Evolutionary conservation across 30 jellyfish, hydroid and myxozoan species (phyloP).

Genomic region (Cassiopea xamachana): DNA sequence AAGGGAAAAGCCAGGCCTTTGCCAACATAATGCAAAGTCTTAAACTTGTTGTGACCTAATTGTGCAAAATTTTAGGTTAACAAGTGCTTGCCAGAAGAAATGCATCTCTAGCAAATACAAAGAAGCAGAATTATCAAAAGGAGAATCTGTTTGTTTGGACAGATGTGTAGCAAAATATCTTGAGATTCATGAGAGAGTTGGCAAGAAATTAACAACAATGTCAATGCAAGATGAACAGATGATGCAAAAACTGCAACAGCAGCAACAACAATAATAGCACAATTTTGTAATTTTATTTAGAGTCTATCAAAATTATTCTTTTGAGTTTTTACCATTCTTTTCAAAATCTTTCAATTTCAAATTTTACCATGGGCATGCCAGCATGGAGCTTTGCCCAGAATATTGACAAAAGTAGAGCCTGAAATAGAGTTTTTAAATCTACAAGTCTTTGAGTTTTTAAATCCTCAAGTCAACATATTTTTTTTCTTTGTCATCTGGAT

Average conservation of each 20-base stretch:
- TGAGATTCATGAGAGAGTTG: constrained; percentile 93
- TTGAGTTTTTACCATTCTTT: not conserved
- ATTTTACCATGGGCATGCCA: too few species aligned
- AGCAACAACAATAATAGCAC: constrained; percentile 20
- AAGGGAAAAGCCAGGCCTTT: too few species aligned
- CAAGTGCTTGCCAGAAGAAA: constrained; percentile 94
- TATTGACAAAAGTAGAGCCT: too few species aligned
- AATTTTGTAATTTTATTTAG: not conserved
- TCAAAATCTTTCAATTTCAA: too few species aligned
- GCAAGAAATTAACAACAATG: constrained; percentile 94
- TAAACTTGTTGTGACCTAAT: too few species aligned
- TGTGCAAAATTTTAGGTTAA: constrained; percentile 56
- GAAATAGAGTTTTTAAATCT: too few species aligned
- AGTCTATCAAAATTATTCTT: not conserved
- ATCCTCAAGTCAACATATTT: too few species aligned
- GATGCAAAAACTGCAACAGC: constrained; percentile 90
- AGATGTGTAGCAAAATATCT: constrained; percentile 96
- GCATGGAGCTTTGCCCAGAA: too few species aligned
- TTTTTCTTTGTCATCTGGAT: too few species aligned
- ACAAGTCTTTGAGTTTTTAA: too few species aligned
- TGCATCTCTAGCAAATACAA: constrained; percentile 90
- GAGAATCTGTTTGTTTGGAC: constrained; percentile 96
- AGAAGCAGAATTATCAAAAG: constrained; percentile 90
- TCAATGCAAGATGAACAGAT: constrained; percentile 93
- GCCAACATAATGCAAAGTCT: too few species aligned